phyloP scores from a whole-genome alignment of 2,113 vertebrate species.

The Clarias gariepinus region DNA sequence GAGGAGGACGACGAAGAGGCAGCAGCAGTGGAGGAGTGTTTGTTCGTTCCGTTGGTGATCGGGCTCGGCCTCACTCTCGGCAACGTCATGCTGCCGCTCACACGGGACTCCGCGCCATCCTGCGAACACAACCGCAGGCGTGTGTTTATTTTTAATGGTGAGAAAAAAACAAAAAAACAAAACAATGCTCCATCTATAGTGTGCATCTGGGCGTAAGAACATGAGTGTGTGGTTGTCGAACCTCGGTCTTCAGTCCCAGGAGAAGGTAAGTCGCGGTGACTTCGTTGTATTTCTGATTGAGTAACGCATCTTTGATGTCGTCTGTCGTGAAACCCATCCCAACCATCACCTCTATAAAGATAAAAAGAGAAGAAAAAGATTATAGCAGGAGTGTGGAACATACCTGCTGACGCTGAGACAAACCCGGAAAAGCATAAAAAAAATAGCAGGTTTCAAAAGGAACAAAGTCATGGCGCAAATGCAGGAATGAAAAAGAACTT shows the following conservation, averaged over 20 bases:
- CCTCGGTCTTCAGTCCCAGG: conserved; percentile 84
- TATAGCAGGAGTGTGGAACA: neutral
- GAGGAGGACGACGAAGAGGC: conserved; percentile 74
- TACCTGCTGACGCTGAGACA: neutral
- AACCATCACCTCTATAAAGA: conserved; percentile 87
- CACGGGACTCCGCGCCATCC: conserved; percentile 78
- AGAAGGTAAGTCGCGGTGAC: conserved; percentile 93
- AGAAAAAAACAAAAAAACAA: neutral
- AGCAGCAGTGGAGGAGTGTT: conserved; percentile 68
- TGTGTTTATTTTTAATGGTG: no score
- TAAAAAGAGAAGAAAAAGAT: conserved; percentile 1
- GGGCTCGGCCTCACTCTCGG: conserved; percentile 86
- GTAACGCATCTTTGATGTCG: conserved; percentile 89
- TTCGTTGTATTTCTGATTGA: conserved; percentile 92
- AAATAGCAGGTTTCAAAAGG: no score
- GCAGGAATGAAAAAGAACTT: neutral
- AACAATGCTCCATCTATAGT: neutral
- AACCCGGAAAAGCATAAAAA: no score
- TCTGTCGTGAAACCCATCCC: conserved; percentile 92
- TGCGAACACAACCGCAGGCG: conserved; percentile 53
- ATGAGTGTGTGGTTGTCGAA: conserved; percentile 39
- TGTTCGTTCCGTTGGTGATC: conserved; percentile 83
- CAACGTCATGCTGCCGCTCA: conserved; percentile 83
- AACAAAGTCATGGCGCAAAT: neutral
- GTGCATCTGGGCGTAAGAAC: neutral